These are phyloP conservation scores for Neolamprologus cancellatus DNA, from an alignment of 2,113 vertebrate genomes.

Conservation along the genomic window DNA sequence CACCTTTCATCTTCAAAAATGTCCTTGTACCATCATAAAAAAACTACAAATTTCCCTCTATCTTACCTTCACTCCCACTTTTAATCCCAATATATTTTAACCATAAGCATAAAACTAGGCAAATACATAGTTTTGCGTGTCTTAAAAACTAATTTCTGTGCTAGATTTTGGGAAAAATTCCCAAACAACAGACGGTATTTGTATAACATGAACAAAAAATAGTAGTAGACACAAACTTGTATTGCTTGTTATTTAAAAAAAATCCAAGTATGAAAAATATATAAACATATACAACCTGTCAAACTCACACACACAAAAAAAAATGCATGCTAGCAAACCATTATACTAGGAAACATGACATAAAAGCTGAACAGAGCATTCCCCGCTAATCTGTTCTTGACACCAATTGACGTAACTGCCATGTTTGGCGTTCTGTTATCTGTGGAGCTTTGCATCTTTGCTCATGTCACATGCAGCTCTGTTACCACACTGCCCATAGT, in stretches of 20 bases:
- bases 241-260: background rate
- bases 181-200: background rate
- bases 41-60: background rate
- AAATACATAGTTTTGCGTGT: background rate
- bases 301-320: background rate
- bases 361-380: background rate
- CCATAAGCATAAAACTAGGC: background rate
- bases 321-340: fast-evolving
- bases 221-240: background rate
- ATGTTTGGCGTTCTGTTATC: background rate
- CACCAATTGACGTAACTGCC: background rate
- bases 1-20: background rate
- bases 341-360: background rate
- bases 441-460: background rate
- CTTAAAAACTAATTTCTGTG: background rate
- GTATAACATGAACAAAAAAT: background rate
- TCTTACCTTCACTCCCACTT: background rate
- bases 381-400: background rate
- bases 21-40: background rate
- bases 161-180: background rate
- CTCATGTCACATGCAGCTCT: background rate
- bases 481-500: background rate
- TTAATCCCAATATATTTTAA: background rate
- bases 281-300: background rate
- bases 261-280: background rate